Percentiles rank a stretch among this genome's conserved stretches.
phyloP scores from a whole-genome alignment of 2,888 invertebrate species.

The Idaea biselata region DNA sequence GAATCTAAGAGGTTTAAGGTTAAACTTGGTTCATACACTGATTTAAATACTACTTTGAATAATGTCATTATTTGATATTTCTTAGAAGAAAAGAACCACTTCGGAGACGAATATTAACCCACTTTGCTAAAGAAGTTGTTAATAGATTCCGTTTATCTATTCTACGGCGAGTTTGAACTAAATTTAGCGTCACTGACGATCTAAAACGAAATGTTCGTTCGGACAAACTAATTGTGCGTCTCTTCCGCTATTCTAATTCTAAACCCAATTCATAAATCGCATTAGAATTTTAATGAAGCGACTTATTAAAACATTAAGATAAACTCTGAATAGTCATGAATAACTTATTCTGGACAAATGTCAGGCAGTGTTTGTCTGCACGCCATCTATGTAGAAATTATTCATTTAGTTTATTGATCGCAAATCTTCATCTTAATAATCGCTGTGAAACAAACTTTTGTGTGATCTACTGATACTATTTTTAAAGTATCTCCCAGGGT shows the following conservation, averaged over 20 bases:
- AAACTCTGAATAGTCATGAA: background rate
- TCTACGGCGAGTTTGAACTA: background rate
- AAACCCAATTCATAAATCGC: background rate
- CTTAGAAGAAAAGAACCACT: background rate
- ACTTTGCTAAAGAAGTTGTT: background rate
- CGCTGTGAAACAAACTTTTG: too few species aligned
- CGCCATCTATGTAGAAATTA: too few species aligned
- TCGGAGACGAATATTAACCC: background rate
- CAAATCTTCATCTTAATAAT: too few species aligned
- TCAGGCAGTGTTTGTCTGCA: too few species aligned
- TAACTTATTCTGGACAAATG: too few species aligned
- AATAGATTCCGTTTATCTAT: background rate
- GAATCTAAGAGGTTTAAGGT: too few species aligned
- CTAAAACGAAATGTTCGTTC: background rate
- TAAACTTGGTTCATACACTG: too few species aligned
- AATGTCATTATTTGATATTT: too few species aligned
- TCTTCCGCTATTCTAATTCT: background rate
- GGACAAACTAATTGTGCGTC: background rate
- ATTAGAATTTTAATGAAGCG: background rate
- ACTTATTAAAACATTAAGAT: background rate
- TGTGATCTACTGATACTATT: too few species aligned
- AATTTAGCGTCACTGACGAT: background rate
- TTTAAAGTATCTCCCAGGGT: too few species aligned
- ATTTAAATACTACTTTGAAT: too few species aligned
- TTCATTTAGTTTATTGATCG: too few species aligned